Base-by-base conservation (phyloP, 2,113 vertebrate species). In the Mirounga angustirostris region DNA sequence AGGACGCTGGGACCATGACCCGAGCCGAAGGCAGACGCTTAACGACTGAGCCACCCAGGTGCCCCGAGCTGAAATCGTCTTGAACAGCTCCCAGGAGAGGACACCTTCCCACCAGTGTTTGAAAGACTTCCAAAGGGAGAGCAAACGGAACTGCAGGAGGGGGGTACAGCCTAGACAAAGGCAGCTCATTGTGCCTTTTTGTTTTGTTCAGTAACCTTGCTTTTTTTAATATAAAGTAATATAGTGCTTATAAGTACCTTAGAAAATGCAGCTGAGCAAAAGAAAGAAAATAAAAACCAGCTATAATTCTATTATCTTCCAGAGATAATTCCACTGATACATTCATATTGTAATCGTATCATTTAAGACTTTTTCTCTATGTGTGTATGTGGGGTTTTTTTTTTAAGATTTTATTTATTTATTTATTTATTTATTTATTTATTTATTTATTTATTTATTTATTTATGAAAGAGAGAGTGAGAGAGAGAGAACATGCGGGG, bases 211-310 rank as follows among this genome's bases (percentile, higher is more conserved):
- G 59, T 24, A 40, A 24, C n/a, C 1, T 28, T 61, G 14, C 33
- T 28, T 67, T 88, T 59, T 30, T 24, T 69, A 33, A 69, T n/a
- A 28, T 9, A 94, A 79, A 91, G 58, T 50, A 69, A 67, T 33
- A 0, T 13, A 10, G 56, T 86, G 43, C 43, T 54, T n/a, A 26
- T 40, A 58, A 79, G 40, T 65, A 28, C 5, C 28, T 40, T 26
- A 83, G n/a, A 43, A 92, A 92, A 85, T 94, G 87, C 65, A 61
- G 33, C 30, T 16, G 33, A 81, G 50, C 24, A 26, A 61, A 24
- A 6, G 21, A 22, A 52, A 87, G 40, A 26, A 40, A 86, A 71
- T 30, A 26, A 86, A 86, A 81, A 59, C 21, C 5, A 12, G 43
- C 54, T 56, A 28, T 24, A 54, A 76, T 46, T 52, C 59, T 56